These are phyloP conservation scores for Sturmia bella DNA, from an alignment of 2,888 invertebrate genomes.

Conservation along the genomic window DNA sequence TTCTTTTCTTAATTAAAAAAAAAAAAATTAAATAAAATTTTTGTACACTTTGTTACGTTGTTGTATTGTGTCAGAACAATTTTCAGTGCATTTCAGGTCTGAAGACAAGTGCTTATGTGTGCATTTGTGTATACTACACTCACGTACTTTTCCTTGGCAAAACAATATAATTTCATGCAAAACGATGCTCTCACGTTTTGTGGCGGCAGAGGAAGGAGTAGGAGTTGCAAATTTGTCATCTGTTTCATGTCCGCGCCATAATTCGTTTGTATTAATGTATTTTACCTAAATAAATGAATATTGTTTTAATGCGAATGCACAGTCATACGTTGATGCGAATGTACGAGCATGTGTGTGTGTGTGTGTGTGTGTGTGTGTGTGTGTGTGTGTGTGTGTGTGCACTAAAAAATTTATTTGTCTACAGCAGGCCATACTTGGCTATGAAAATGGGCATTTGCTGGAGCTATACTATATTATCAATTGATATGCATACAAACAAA, in stretches of 20 bases:
- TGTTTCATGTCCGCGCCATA: conserved; percentile 32
- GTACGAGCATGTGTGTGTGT: background rate
- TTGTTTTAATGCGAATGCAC: conserved; percentile 54
- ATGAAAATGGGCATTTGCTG: conserved; percentile 38
- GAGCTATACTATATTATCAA: conserved; percentile 37
- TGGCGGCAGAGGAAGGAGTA: background rate
- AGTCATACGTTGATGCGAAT: too few relatives aligned
- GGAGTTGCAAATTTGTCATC: conserved; percentile 34
- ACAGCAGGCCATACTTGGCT: conserved; percentile 13
- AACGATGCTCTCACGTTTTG: background rate
- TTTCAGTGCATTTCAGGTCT: too few relatives aligned
- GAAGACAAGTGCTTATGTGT: too few relatives aligned
- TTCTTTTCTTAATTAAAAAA: too few relatives aligned
- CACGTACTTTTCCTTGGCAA: too few relatives aligned
- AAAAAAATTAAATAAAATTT: too few relatives aligned
- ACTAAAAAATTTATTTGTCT: background rate
- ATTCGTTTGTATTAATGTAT: conserved; percentile 48
- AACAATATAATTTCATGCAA: too few relatives aligned
- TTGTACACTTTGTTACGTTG: too few relatives aligned
- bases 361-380: too few relatives aligned
- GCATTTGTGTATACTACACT: too few relatives aligned
- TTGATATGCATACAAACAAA: conserved; percentile 13
- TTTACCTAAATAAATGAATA: conserved; percentile 50
- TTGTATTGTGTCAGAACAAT: too few relatives aligned
- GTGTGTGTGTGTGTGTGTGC: background rate